Base-by-base conservation (phyloP, 2,888 invertebrate species). In the Aricia artaxerxes region DNA sequence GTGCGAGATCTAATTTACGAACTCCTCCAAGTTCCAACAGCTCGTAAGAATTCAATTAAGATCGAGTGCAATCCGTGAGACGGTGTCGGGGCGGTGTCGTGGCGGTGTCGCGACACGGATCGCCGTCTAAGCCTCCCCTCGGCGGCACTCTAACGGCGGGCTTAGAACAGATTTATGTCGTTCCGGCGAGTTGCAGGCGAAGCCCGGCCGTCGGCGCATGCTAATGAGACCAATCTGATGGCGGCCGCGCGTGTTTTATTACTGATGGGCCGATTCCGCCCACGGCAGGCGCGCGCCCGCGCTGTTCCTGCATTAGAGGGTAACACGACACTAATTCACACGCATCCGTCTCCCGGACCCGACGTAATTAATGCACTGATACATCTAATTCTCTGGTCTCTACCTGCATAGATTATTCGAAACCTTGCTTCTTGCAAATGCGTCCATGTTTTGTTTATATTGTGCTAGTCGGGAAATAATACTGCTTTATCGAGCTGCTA, bases 31-130 rank as follows among this genome's bases (percentile, higher is more conserved):
- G 24, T 24, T 24, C 24, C 91, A 92, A 92, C 91, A 86, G 86
- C 89, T 90, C 88, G 89, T 91, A 92, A 91, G 90, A 91, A 90
- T 87, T 91, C 89, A 92, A 93, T 93, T 94, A 93, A 93, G 90
- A 90, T 91, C 89, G 90, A 89, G 90, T 86, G 86, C 88, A 88
- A 87, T 87, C 86, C 87, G 87, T 86, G 86, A 89, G 86, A 88
- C 82, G 83, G 83, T 84, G 83, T 85, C 86, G 83, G 85, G 85
- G 84, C 85, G 82, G 79, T 84, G 83, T 85, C 86, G 83, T 85
- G 85, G 84, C 85, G 82, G 79, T 81, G 81, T 80, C 64, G 31
- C 11, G 69, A 82, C 80, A 81, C 81, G 78, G 78, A 76, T 81
- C 77, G 78, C 75, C 78, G 81, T 80, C 82, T 83, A 82, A 81